Base-by-base conservation (phyloP, 2,888 invertebrate genomes). In the Amphimallon solstitiale region DNA sequence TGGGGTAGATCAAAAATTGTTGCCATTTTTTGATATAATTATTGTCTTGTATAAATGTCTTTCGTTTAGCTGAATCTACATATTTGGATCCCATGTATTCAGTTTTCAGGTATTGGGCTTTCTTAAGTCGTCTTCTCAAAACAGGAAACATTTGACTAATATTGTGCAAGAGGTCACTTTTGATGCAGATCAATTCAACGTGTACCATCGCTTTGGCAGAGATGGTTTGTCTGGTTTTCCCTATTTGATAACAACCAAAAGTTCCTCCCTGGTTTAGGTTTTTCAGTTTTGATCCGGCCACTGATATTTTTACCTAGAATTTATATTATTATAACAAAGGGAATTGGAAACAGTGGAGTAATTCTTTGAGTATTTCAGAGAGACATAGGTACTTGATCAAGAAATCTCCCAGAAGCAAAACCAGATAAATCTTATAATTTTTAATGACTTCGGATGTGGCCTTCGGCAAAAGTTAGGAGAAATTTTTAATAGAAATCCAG, bases 141-240 rank as follows among this genome's bases (percentile, higher is more conserved):
- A 19, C 10, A 3, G 66, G 60, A 35, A 52, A 64, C 21, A 23
- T 45, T 10, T 64, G 46, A 2, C 45, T 29, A 6, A 64, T 37
- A 5, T 21, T 17, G 46, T 46, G 21, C 4, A 66, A 43, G 10
- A 21, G 7, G 14, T n/a, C 12, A 19, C 66, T 54, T 21, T 66
- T 61, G 15, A 70, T 64, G 54, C 40, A 45, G 17, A 71, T 45
- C 17, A 71, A 15, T 21, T 69, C 64, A 9, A 65, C 62, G 48
- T 71, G 71, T 0, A 71, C 71, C 23, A 54, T 38, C 1, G 71
- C 68, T n/a, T 51, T 65, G 0, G 68, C 68, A 0, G 66, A 49
- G 21, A 71, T 64, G 0, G 70, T 70, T 54, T 69, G 69, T 10
- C 71, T 48, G 1, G 38, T 63, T 40, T 46, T 63, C 3, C 46